A percentile compares a stretch with the other conserved stretches of the same genome.
phyloP scores from a whole-genome alignment of 2,113 vertebrate genomes.

The Pachypanchax playfairii region DNA sequence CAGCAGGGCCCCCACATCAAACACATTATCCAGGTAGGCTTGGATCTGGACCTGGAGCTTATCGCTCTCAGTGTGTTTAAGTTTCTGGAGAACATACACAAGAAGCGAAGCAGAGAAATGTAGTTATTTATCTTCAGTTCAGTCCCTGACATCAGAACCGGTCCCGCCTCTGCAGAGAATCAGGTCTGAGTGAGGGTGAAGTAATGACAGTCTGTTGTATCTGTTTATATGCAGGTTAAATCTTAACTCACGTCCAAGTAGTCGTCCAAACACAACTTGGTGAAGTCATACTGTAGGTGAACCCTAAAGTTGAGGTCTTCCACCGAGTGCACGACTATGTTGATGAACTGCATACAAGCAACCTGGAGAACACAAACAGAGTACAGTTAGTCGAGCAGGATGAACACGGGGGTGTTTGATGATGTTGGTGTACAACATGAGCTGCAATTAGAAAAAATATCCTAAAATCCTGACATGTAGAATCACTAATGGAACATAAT shows the following conservation, averaged over 20 bases:
- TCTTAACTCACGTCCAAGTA: conserved; percentile 88
- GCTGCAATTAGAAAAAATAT: too few species aligned
- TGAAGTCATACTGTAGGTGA: conserved; percentile 95
- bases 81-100: conserved; percentile 81
- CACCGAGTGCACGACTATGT: conserved; percentile 97
- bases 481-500: too few species aligned
- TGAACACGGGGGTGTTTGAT: too few species aligned
- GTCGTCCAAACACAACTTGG: conserved; percentile 93
- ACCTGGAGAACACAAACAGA: conserved; percentile 79
- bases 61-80: conserved; percentile 95
- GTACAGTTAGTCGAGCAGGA: background rate
- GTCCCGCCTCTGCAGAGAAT: conserved; percentile 1
- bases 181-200: background rate
- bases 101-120: conserved; percentile 3
- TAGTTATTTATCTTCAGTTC: conserved; percentile 6
- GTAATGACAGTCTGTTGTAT: conserved; percentile 8
- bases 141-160: background rate
- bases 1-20: conserved; percentile 92
- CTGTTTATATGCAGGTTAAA: conserved; percentile 13
- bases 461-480: too few species aligned
- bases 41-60: conserved; percentile 98
- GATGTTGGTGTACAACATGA: too few species aligned
- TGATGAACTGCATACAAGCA: conserved; percentile 99
- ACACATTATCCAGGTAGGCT: conserved; percentile 96
- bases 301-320: conserved; percentile 99